Percentiles rank a stretch among this genome's conserved stretches.
phyloP scores from a whole-genome alignment of 2,888 invertebrate genomes.

The Leucoptera coffeella region DNA sequence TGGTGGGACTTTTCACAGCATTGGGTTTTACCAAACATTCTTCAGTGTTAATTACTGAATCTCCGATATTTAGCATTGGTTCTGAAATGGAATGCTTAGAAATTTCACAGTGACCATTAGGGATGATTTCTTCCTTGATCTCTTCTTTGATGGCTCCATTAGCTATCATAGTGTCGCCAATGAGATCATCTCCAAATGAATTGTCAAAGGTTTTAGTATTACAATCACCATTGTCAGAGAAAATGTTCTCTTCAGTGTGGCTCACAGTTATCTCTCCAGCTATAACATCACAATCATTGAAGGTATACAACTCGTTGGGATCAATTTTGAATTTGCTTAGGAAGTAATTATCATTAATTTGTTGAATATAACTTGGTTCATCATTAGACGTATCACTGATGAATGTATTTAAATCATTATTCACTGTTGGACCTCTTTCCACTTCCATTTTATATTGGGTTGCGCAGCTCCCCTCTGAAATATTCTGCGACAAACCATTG shows the following conservation, averaged over 20 bases:
- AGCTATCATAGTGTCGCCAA: constrained; percentile 19
- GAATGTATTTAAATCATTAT: constrained; percentile 37
- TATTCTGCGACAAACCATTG: constrained; percentile 45
- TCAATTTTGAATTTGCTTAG: constrained; percentile 46
- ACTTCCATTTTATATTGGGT: constrained; percentile 46
- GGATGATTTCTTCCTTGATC: constrained; percentile 18
- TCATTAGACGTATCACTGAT: constrained; percentile 36
- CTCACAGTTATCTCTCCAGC: constrained; percentile 42
- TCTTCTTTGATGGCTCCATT: constrained; percentile 17
- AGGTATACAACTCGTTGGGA: constrained; percentile 44
- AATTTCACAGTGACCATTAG: constrained; percentile 30
- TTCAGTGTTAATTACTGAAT: no score
- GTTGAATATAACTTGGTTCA: constrained; percentile 33
- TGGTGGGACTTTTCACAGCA: no score
- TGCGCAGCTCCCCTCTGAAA: constrained; percentile 45
- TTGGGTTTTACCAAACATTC: no score
- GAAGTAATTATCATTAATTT: constrained; percentile 39
- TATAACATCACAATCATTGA: constrained; percentile 44
- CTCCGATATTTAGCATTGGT: no score
- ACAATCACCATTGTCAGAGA: constrained; percentile 19
- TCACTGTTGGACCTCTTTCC: constrained; percentile 32
- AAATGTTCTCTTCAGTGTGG: constrained; percentile 39
- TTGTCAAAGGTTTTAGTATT: constrained; percentile 22
- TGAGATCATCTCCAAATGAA: constrained; percentile 19
- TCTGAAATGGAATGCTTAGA: no score